phyloP scores from a whole-genome alignment of 2,888 invertebrate genomes.

The Rhodophaea formosa region DNA sequence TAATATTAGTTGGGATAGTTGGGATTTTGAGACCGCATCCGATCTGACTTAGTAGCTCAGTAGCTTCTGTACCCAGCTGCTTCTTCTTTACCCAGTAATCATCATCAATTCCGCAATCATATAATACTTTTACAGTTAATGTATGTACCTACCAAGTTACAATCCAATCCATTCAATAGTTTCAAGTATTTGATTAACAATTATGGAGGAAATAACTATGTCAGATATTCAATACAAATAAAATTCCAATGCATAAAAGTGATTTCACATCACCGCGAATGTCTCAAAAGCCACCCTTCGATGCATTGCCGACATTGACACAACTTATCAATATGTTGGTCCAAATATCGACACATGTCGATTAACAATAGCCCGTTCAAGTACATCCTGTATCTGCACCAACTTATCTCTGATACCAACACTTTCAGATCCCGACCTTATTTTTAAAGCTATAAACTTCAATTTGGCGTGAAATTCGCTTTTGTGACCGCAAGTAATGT shows the following conservation, averaged over 20 bases:
- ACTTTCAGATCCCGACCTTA: constrained; percentile 26
- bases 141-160: no score
- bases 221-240: no score
- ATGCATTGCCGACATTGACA: constrained; percentile 18
- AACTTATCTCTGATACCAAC: constrained; percentile 25
- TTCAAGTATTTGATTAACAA: no score
- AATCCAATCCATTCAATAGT: no score
- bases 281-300: constrained; percentile 9
- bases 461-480: constrained; percentile 31
- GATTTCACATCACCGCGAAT: not conserved
- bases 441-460: constrained; percentile 26
- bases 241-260: not conserved
- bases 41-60: no score
- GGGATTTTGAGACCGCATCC: no score
- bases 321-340: constrained; percentile 41
- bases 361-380: constrained; percentile 55
- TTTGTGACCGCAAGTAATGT: constrained; percentile 23
- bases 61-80: no score
- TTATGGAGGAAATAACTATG: no score
- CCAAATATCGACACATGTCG: constrained; percentile 73
- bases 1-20: no score
- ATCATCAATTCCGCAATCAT: no score
- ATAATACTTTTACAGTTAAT: no score
- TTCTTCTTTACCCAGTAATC: no score
- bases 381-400: constrained; percentile 57